Evolutionary conservation across 1,140 invertebrate species (phyloP), one percentile per base, ranked within the genome.

Genomic region (Aleiodes sp.): DNA sequence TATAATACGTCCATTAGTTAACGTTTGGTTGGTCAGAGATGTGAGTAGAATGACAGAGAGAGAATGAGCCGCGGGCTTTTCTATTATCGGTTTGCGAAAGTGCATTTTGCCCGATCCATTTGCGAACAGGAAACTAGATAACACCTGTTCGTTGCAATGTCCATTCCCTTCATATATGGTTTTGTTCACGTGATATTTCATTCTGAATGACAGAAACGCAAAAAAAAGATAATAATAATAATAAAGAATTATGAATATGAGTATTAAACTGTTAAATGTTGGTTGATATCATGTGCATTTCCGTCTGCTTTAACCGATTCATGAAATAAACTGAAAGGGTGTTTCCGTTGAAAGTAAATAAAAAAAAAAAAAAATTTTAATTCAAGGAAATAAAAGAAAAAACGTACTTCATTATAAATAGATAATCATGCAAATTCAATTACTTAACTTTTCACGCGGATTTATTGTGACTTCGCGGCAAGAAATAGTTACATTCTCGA

Each of bases 51-150:
- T 6, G 37, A 39, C 4, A 12, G 39, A 43, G 39, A 14, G 39
- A 43, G 39, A 16, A 16, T 16, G 39, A 10, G 39, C 39, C 39
- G 39, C 39, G 39, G 39, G 39, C 39, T 43, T 43, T 43, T 43
- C 39, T 43, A 43, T 43, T 43, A 43, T 43, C 39, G 39, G 39
- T 43, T 35, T 43, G 39, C 39, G 39, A 43, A 16, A 8, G 39
- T 4, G 39, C 1, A 43, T 43, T 43, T 16, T 16, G 39, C 39
- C 39, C 39, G 39, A 43, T 43, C 39, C 39, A 43, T 43, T 43
- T 43, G 39, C 39, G n/a, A 43, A 43, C n/a, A 43, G 39, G 39
- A 43, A 43, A 43, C 39, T 12, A 43, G 39, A 43, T 43, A 43
- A 43, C 39, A 43, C 39, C 14, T 43, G 39, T 16, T 16, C 39